A percentile compares a stretch with the other conserved stretches of the same genome.
Conservation (phyloP, 1,140 invertebrate genomes). For the Aphidius ervi region DNA sequence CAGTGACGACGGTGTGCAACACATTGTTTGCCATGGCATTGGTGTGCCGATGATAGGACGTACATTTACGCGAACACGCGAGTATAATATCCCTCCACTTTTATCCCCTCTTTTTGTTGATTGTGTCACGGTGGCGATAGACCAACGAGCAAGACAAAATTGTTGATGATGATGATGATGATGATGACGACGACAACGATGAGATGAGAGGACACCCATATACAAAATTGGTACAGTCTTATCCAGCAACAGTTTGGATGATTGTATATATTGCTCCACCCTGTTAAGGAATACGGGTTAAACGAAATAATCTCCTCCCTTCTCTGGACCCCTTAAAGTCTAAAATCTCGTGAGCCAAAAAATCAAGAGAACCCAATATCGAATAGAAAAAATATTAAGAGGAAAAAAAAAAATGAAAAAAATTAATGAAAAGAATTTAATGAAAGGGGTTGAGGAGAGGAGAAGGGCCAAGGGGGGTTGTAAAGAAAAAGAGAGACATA, state of each 20-base stretch:
- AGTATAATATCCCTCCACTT: slow-evolving; percentile 2
- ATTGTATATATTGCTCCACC: slow-evolving; percentile 18
- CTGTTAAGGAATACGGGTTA: slow-evolving; percentile 11
- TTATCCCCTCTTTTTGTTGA: background rate
- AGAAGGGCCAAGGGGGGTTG: slow-evolving; percentile 6
- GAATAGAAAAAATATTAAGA: too few species aligned
- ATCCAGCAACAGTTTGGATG: too few species aligned
- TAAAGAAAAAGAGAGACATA: background rate
- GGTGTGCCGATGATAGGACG: slow-evolving; percentile 17
- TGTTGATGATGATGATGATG: too few species aligned
- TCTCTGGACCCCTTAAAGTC: slow-evolving; percentile 3
- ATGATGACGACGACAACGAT: too few species aligned
- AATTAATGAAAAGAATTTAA: too few species aligned
- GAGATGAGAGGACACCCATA: too few species aligned
- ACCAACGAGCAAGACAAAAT: too few species aligned
- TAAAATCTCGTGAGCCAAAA: background rate
- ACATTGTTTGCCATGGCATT: slow-evolving; percentile 37
- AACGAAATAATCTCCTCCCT: slow-evolving; percentile 23
- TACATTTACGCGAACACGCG: slow-evolving; percentile 1
- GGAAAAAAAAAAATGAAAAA: too few species aligned
- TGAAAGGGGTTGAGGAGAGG: background rate
- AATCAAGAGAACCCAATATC: too few species aligned
- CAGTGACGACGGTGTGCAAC: slow-evolving; percentile 28
- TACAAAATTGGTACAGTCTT: too few species aligned
- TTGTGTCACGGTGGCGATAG: too few species aligned